Percentiles rank a stretch among this genome's conserved stretches.
Conservation (phyloP, 2,888 invertebrate genomes). For the Seladonia tumulorum region DNA sequence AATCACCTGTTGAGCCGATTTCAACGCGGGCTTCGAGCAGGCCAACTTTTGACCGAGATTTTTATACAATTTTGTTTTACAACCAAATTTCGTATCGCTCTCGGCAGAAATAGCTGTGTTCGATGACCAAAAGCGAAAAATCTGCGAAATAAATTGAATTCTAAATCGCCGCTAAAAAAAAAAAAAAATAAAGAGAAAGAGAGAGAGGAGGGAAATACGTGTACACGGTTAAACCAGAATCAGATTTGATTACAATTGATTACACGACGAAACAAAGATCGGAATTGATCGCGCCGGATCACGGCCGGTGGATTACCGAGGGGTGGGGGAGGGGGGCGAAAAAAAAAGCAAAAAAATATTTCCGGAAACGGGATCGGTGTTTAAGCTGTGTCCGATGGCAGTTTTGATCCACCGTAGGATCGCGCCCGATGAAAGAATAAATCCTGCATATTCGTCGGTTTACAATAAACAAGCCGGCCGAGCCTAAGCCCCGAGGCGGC, state of each 20-base stretch:
- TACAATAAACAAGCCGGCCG: conserved; percentile 30
- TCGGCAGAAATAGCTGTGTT: neutral
- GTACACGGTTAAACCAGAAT: neutral
- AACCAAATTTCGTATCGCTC: neutral
- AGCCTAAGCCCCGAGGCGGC: conserved; percentile 13
- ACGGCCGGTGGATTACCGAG: neutral
- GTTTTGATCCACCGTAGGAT: conserved; percentile 9
- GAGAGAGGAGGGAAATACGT: neutral
- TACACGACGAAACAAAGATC: neutral
- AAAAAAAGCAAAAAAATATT: neutral
- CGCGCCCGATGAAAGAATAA: conserved; percentile 2
- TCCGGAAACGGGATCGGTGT: neutral
- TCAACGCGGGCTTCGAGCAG: neutral
- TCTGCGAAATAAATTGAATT: neutral
- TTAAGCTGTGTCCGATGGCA: neutral
- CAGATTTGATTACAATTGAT: conserved; percentile 5
- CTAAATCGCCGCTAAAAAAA: neutral
- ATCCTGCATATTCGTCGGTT: conserved; percentile 33
- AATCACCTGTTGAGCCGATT: neutral
- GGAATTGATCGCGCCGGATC: neutral
- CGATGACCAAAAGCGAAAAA: neutral
- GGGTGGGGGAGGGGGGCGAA: too few species aligned
- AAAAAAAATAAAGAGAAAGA: too few species aligned
- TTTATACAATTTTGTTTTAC: neutral
- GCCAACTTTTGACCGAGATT: neutral